These are phyloP conservation scores for Onychorhynchus coronatus DNA, from an alignment of 2,113 vertebrate genomes.

Conservation along the genomic window DNA sequence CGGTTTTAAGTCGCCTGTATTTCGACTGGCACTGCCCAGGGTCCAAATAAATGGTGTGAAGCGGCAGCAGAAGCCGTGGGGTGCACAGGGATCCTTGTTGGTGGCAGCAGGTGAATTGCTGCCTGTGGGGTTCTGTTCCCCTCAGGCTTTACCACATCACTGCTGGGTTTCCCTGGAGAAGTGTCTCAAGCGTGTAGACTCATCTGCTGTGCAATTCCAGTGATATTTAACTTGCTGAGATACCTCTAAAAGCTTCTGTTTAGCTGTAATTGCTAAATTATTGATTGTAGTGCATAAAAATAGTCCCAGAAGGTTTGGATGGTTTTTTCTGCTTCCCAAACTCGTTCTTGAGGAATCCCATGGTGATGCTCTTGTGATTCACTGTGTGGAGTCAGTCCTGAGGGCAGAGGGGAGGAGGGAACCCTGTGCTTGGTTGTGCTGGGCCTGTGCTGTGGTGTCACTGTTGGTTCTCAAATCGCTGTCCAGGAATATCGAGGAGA, in stretches of 20 bases:
- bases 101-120: not conserved
- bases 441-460: not conserved
- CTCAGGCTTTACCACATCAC: not conserved
- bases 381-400: fast-evolving
- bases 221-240: not conserved
- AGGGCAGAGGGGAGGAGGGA: not conserved
- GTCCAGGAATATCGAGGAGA: slow-evolving; percentile 93
- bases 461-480: not conserved
- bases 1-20: not conserved
- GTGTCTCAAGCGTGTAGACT: not conserved
- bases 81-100: fast-evolving
- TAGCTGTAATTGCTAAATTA: not conserved
- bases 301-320: not conserved
- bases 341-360: not conserved
- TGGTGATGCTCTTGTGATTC: fast-evolving
- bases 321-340: not conserved
- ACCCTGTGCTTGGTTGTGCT: fast-evolving
- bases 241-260: not conserved
- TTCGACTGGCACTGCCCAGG: fast-evolving
- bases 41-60: not conserved
- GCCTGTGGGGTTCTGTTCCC: not conserved
- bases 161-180: not conserved
- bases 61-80: not conserved
- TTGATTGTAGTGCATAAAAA: not conserved
- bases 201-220: not conserved